Conservation (phyloP, 2,113 vertebrate species). For the Cryptoleucopteryx plumbea region DNA sequence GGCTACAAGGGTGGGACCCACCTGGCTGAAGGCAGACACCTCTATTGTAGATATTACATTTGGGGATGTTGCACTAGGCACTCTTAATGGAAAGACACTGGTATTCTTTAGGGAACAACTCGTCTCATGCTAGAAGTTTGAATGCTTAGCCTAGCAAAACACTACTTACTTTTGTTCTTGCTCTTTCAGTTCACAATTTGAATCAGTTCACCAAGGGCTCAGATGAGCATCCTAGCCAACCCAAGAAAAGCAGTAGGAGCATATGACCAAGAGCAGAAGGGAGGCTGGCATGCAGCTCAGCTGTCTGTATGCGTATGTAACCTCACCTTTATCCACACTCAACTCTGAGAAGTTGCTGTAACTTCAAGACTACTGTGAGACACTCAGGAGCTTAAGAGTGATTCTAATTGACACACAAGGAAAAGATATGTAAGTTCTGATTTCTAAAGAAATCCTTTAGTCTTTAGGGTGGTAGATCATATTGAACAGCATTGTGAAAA, state of each 20-base stretch:
- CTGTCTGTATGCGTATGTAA: accelerated
- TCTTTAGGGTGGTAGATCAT: background rate
- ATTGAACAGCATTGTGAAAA: background rate
- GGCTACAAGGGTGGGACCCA: background rate
- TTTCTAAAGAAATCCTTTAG: background rate
- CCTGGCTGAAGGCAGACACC: background rate
- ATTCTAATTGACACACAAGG: background rate
- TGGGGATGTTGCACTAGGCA: background rate
- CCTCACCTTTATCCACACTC: background rate
- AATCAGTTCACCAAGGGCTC: background rate
- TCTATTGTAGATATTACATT: background rate
- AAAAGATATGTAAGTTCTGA: background rate
- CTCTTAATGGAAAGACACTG: background rate
- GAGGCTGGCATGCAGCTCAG: background rate
- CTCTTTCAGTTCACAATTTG: background rate
- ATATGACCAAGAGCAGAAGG: background rate
- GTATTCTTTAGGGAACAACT: background rate
- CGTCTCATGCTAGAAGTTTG: accelerated
- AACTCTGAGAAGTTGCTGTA: background rate
- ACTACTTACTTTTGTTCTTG: background rate
- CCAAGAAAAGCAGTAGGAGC: background rate
- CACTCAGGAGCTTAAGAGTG: background rate
- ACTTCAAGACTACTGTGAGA: background rate
- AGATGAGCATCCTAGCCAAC: background rate
- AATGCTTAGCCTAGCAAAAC: background rate